These are phyloP conservation scores for Tinea semifulvella DNA, from an alignment of 2,888 invertebrate genomes.

Conservation along the genomic window DNA sequence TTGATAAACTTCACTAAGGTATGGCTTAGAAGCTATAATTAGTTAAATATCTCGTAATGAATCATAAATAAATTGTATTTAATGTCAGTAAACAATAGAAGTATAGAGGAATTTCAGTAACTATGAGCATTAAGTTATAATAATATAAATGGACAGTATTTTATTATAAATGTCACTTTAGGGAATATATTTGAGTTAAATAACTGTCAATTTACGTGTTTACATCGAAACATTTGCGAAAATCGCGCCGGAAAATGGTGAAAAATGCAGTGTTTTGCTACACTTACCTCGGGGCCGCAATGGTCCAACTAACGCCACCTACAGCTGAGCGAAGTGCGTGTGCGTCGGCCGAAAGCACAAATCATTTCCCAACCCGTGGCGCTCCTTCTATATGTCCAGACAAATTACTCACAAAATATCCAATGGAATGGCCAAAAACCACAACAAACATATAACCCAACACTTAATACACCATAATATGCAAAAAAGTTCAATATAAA, in stretches of 20 bases:
- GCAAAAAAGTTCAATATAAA: conserved; percentile 38
- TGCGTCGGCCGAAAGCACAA: conserved; percentile 68
- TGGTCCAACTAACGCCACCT: conserved; percentile 55
- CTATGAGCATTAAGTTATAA: neutral
- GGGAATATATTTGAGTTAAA: neutral
- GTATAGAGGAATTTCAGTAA: conserved; percentile 2
- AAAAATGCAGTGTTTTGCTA: conserved; percentile 36
- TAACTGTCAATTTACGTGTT: neutral
- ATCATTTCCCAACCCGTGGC: conserved; percentile 67
- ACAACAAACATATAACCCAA: conserved; percentile 32
- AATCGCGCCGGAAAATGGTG: conserved; percentile 63
- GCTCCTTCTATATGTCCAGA: conserved; percentile 41
- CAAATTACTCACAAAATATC: conserved; percentile 63
- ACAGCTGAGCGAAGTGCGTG: conserved; percentile 38
- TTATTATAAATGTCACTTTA: neutral
- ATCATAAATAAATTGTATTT: conserved; percentile 1
- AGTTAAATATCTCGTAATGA: neutral
- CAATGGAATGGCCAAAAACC: conserved; percentile 57
- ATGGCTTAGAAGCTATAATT: no score
- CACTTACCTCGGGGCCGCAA: conserved; percentile 11
- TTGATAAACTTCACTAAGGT: neutral
- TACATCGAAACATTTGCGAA: conserved; percentile 38
- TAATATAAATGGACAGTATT: neutral
- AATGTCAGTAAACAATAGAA: neutral
- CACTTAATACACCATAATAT: conserved; percentile 11